Base-by-base conservation (phyloP, 2,113 vertebrate species). In the Ceyx melanurus region DNA sequence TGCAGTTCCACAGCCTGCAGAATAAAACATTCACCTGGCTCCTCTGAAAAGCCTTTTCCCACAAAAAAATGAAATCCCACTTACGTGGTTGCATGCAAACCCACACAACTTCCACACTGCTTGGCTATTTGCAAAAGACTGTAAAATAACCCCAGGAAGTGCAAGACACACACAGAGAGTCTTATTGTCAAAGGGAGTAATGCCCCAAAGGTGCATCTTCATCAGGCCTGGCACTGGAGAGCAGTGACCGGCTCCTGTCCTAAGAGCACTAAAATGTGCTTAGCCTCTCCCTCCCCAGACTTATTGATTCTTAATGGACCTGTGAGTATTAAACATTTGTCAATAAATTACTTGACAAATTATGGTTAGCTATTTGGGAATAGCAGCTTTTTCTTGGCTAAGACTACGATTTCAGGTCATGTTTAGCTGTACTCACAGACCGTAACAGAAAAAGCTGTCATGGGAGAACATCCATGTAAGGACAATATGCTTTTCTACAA, bases 1-100 rank as follows among this genome's bases (percentile, higher is more conserved):
- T 96, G 94, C 95, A 96, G 83, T 94, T 91, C 82, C 87, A 92
- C 92, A 92, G 66, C 82, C 86, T 62, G 84, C 42, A 85, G 90
- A 93, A 82, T 70, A 64, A 71, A 60, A 58, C 82, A 60, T 31
- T 54, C 76, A 72, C 45, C 60, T 9, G 0, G 74, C 70, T 82
- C 51, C 37, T 96, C 94, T 86, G 76, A 94, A 97, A 96, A 97
- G 72, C 46, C 82, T 84, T 96, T 97, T 97, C 79, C 84, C 86
- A 81, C 73, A 86, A 94, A 86, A 94, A 97, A 97, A 97, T 92
- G 78, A 60, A 23, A 66, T 84, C 91, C 75, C 62, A 42, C 31
- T 91, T 51, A 81, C 97, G 97, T 92, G 78, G n/a, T 91, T 51
- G 79, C 97, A 97, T 92, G 78, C 62, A 23, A 66, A 82, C 91